phyloP scores from a whole-genome alignment of 2,797 vertebrate genomes.

The Cheirogaleus major region DNA sequence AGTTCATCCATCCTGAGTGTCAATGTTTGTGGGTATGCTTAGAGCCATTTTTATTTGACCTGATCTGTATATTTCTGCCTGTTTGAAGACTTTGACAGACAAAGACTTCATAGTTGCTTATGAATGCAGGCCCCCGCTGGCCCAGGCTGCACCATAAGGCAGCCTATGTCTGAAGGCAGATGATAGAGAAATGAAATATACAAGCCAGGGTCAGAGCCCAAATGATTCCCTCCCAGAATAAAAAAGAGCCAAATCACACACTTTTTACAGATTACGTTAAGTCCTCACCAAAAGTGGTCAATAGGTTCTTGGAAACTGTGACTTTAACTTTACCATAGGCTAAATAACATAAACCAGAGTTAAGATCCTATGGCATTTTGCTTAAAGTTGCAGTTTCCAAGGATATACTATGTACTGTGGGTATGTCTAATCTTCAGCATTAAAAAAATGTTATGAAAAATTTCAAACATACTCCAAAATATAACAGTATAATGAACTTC shows the following conservation, averaged over 20 bases:
- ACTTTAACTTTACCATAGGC: background rate
- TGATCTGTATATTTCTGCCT: slow-evolving; percentile 40
- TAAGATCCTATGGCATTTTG: background rate
- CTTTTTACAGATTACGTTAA: background rate
- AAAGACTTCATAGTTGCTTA: slow-evolving; percentile 69
- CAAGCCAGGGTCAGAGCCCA: background rate
- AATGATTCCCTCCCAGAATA: background rate
- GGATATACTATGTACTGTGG: background rate
- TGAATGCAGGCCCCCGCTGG: slow-evolving; percentile 52
- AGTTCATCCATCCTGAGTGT: background rate
- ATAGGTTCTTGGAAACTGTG: background rate
- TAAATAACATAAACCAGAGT: background rate
- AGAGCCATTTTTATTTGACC: slow-evolving; percentile 72
- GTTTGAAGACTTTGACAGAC: slow-evolving; percentile 54
- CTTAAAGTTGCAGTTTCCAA: background rate
- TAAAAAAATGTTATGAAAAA: background rate
- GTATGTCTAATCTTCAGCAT: background rate
- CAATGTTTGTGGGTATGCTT: slow-evolving; percentile 60
- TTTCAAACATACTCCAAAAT: background rate
- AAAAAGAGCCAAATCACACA: background rate
- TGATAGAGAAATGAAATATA: slow-evolving; percentile 23
- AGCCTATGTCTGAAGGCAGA: slow-evolving; percentile 33
- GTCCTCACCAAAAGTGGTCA: background rate
- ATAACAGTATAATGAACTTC: background rate
- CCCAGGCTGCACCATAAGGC: background rate